Base-by-base conservation (phyloP, 1,140 invertebrate species). In the Plectrocnemia conspersa region DNA sequence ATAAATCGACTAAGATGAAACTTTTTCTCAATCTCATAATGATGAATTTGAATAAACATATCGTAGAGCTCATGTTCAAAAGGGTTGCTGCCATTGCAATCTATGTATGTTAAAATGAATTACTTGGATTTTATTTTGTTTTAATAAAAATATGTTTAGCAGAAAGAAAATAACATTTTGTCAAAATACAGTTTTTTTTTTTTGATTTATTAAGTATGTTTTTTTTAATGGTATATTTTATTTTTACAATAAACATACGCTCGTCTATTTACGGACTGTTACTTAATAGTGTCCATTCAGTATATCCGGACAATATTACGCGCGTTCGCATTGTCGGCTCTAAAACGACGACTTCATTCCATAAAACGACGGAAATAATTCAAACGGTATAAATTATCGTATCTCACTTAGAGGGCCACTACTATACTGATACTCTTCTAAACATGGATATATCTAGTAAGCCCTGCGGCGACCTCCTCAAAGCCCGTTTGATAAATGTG, bases 401-500 rank as follows among this genome's bases (percentile, higher is more conserved):
- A 6, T 29, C 6, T 7, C 27, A 29, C 6, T 29, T 29, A 15
- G 16, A n/a, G n/a, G n/a, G n/a, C n/a, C n/a, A n/a, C n/a, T n/a
- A n/a, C n/a, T n/a, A n/a, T n/a, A 35, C 32, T 11, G 32, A 13
- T 35, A 15, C 32, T 13, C 32, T 35, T 35, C 32, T 35, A 13
- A 10, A 19, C 38, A 5, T 29, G 15, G n/a, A 33, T 6, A 11
- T 47, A 19, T 6, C 27, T 6, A 7, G 27, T 16, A 47, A 19
- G n/a, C 15, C 49, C 38, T 18, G 16, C 35, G 38, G 49, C 40
- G 36, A 42, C 24, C 24, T 36, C 49, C 18, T 42, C 49, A 52
- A 49, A 52, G 49, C 49, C 16, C 21, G 19, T 19, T 25, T 52
- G 49, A 52, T 52, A 52, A 52, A 52, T 52, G 49, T 18, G 3